phyloP scores from a whole-genome alignment of 2,888 invertebrate species.

The Strigamia crassipes region DNA sequence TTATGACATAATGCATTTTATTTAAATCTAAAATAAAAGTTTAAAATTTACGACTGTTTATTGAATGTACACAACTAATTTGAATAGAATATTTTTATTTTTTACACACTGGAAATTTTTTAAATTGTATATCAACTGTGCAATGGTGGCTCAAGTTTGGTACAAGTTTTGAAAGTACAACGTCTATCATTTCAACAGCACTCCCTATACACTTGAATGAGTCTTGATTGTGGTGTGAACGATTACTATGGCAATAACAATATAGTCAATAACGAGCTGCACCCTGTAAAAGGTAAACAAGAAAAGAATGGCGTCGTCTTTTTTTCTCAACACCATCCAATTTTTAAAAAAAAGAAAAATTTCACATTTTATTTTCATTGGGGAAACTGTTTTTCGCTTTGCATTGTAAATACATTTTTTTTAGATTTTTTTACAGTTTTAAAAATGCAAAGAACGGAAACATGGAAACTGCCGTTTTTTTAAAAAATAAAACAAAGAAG shows the following conservation, averaged over 20 bases:
- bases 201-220: background rate
- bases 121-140: background rate
- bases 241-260: conserved; percentile 20
- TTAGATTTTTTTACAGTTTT: too few species aligned
- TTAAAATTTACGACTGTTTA: background rate
- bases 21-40: conserved; percentile 17
- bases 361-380: too few species aligned
- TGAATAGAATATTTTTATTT: too few species aligned
- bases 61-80: background rate
- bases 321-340: too few species aligned
- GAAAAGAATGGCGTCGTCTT: background rate
- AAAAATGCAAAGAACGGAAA: too few species aligned
- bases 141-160: background rate
- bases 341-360: too few species aligned
- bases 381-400: too few species aligned
- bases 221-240: background rate
- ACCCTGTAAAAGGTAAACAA: background rate
- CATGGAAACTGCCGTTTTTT: too few species aligned
- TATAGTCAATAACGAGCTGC: background rate
- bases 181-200: too few species aligned
- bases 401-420: too few species aligned
- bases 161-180: background rate
- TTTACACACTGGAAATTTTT: background rate
- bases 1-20: conserved; percentile 24
- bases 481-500: too few species aligned